A percentile compares a stretch with the other conserved stretches of the same genome.
phyloP scores from a whole-genome alignment of 2,113 vertebrate genomes.

The Grantiella picta region DNA sequence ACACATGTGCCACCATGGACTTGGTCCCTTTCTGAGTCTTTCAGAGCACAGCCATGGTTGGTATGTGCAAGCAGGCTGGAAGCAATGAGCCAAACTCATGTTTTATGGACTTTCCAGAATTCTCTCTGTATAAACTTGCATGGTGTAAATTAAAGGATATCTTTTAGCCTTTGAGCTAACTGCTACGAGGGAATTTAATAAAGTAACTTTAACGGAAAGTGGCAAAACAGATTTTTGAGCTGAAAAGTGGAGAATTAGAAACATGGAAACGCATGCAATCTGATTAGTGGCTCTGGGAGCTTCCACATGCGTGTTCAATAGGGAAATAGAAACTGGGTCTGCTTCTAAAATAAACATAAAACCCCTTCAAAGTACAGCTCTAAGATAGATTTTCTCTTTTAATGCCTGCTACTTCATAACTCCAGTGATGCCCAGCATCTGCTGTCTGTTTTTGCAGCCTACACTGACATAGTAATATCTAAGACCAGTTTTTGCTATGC shows the following conservation, averaged over 20 bases:
- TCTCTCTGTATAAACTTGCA: not conserved
- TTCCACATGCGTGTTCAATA: not conserved
- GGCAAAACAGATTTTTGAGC: slow-evolving; percentile 1
- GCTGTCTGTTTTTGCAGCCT: not conserved
- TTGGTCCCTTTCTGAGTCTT: not conserved
- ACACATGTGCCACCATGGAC: accelerated
- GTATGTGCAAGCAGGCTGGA: not conserved
- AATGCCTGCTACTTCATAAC: slow-evolving; percentile 12
- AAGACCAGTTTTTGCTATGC: not conserved
- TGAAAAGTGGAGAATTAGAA: not conserved
- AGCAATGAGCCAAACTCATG: not conserved
- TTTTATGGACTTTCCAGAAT: not conserved
- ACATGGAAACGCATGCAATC: not conserved
- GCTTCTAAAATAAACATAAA: slow-evolving; percentile 23
- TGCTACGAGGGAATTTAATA: not conserved
- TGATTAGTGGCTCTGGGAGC: not conserved
- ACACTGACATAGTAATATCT: not conserved
- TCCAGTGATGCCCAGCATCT: slow-evolving; percentile 7
- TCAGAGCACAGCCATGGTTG: not conserved
- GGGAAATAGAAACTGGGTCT: not conserved
- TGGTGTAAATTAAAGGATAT: not conserved
- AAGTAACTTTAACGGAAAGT: not conserved
- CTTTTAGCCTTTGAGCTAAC: not conserved
- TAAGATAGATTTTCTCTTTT: not conserved
- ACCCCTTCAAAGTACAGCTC: not conserved